phyloP scores from a whole-genome alignment of 2,797 vertebrate species.

The Danio choprae region DNA sequence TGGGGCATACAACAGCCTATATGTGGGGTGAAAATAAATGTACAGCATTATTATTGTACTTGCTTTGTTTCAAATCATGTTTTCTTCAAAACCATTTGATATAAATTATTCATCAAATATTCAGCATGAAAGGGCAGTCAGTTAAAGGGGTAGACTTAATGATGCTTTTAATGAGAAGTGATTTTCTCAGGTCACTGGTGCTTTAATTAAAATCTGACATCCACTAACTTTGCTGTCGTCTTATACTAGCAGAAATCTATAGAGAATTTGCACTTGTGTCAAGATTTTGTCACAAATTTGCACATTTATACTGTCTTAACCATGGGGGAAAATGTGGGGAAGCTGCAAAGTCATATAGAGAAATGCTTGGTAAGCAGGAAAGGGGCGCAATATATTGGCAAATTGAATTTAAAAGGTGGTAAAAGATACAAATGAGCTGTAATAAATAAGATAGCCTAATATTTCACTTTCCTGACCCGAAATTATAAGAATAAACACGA shows the following conservation, averaged over 20 bases:
- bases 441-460: no score
- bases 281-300: no score
- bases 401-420: no score
- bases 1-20: neutral
- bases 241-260: neutral
- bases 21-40: neutral
- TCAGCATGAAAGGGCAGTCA: neutral
- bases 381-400: no score
- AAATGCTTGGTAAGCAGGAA: no score
- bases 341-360: no score
- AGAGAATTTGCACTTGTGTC: no score
- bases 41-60: neutral
- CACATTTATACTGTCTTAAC: no score
- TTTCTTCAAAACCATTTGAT: neutral
- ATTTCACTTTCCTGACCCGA: no score
- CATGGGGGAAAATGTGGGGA: no score
- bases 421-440: no score
- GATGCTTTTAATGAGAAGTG: slow-evolving; percentile 3
- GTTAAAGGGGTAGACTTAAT: neutral
- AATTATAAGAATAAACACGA: no score
- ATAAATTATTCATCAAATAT: slow-evolving; percentile 13
- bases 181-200: slow-evolving; percentile 10
- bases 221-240: neutral
- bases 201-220: neutral
- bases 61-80: slow-evolving; percentile 6